A percentile compares a stretch with the other conserved stretches of the same genome.
phyloP scores from a whole-genome alignment of 1,140 invertebrate species.

The Babylonia areolata region DNA sequence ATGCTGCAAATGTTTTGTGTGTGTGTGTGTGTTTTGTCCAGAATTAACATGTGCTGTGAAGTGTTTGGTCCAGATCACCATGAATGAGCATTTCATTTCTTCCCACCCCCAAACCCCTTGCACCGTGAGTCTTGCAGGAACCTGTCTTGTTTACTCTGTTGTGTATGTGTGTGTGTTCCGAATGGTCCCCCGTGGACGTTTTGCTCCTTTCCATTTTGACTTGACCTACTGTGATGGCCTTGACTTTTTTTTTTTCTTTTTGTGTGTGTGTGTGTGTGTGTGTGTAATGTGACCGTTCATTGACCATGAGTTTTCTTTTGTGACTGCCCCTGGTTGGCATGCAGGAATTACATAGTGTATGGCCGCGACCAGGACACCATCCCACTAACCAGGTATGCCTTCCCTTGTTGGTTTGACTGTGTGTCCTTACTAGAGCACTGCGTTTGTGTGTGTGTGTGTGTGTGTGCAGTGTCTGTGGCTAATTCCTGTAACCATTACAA shows the following conservation, averaged over 20 bases:
- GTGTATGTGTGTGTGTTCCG: background rate
- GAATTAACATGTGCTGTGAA: constrained; percentile 20
- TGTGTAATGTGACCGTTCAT: background rate
- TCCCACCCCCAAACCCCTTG: no score
- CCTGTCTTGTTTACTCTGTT: background rate
- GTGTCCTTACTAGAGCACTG: no score
- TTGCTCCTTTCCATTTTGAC: background rate
- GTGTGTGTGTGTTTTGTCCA: background rate
- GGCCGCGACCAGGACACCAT: constrained; percentile 41
- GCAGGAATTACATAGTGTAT: constrained; percentile 42
- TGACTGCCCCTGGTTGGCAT: constrained; percentile 19
- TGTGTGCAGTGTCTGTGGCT: background rate
- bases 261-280: no score
- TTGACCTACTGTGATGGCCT: background rate
- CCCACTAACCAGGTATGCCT: constrained; percentile 51
- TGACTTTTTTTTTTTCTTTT: background rate
- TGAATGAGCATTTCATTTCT: constrained; percentile 1
- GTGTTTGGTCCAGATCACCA: background rate
- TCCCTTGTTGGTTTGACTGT: no score
- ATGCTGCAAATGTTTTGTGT: background rate
- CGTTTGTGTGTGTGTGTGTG: background rate
- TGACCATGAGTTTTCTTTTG: background rate
- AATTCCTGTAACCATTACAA: constrained; percentile 2
- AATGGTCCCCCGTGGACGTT: background rate
- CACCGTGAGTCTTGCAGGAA: background rate